Base-by-base conservation (phyloP, 2,888 invertebrate species). In the Tolmerus cingulatus region DNA sequence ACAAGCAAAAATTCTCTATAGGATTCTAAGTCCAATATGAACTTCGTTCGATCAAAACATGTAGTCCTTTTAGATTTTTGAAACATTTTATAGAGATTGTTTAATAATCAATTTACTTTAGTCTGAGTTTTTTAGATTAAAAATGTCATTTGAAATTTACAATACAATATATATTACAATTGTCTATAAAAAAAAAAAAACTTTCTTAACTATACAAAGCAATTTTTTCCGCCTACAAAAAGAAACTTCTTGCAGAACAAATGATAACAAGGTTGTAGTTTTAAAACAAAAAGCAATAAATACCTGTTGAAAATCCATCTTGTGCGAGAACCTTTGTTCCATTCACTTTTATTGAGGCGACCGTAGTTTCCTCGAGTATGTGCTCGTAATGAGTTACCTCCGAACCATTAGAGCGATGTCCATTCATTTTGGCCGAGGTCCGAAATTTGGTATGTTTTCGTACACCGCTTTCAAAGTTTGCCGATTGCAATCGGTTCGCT, bases 311-410 rank as follows among this genome's bases (percentile, higher is more conserved):
- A 74, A 87, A 88, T 82, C 85, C 87, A 86, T 88, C 88, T 27
- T 86, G 66, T 43, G 82, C 55, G 46, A 86, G 74, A 86, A 74
- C 74, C 34, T 87, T 87, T 27, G 76, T 87, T 16, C 86, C 87
- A 86, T 88, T 88, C 30, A 87, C 51, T 78, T 89, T 88, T 30
- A 88, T 77, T 23, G 77, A 79, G 12, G 79, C 51, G 19, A 57
- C 40, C 27, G 86, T 57, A 19, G 40, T 87, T 86, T 89, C 88
- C 76, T 89, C 88, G 57, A 81, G 86, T 9, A 88, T 89, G 34
- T 87, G 82, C 66, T 89, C 88, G 74, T 87, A 89, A 86, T 89
- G 88, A 87, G 86, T 87, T 81, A 87, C 87, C 30, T 87, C 88
- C 19, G 37, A 82, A 43, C 88, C 88, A 87, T 89, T 89, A 43